Evolutionary conservation across 2,888 invertebrate genomes (phyloP), one percentile per base, ranked within the genome.

Genomic region (Griposia aprilina): DNA sequence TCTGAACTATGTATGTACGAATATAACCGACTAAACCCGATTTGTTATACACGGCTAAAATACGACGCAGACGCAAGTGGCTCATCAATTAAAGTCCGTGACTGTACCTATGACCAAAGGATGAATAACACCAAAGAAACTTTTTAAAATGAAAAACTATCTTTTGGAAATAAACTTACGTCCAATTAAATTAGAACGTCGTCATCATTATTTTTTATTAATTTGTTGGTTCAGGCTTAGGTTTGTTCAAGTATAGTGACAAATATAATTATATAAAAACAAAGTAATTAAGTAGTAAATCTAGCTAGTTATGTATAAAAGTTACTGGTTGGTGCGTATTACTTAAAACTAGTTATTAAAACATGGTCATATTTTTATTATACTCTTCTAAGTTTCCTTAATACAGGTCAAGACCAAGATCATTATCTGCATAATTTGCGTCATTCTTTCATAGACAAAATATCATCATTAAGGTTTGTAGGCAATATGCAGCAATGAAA

Each of bases 311-410:
- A 65, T 26, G 0, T 8, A 52, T 66, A 13, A 23, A 59, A 67
- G 69, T 63, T 5, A 81, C 76, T 60, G 59, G 81, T 81, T 75
- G 50, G 45, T 69, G 48, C 15, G 17, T 26, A 8, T 26, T 65
- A 26, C 41, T 41, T 62, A 30, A n/a, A 65, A 41, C 15, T 2
- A 52, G 74, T 15, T 11, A 30, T 57, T 59, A 74, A 20, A 52
- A 30, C 5, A 67, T 20, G 11, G n/a, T 62, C 7, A 41, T 67
- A 67, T 67, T 50, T 73, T 62, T 23, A 55, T 50, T 55, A 11
- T 48, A 26, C 11, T 78, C 23, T 26, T 65, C 26, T 60, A 23
- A 48, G 26, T 36, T 55, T 11, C 13, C 8, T 48, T 52, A 11
- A 57, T 57, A 20, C 23, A 10, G 57, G 65, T 73, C 50, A 73